Conservation (phyloP, 2,797 vertebrate species). For the Fistularia tabacaria region DNA sequence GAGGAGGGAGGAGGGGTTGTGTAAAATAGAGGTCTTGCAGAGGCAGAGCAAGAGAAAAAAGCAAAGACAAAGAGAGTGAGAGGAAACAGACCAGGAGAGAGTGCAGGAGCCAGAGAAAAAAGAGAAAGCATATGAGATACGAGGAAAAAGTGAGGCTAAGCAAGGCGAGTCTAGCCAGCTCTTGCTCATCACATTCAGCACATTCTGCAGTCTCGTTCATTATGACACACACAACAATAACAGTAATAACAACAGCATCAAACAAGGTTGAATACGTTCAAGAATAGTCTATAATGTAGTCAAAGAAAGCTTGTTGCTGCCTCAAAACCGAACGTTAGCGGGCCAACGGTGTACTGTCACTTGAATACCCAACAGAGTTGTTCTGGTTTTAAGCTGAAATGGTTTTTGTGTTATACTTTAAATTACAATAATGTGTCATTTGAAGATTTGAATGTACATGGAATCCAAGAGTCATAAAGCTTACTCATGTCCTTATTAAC, state of each 20-base stretch:
- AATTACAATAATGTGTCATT: slow-evolving; percentile 10
- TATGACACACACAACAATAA: slow-evolving; percentile 3
- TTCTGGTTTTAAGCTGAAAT: too few species aligned
- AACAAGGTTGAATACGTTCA: too few species aligned
- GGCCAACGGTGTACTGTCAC: too few species aligned
- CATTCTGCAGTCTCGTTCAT: slow-evolving; percentile 12
- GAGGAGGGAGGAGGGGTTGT: slow-evolving; percentile 45
- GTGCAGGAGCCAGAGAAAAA: slow-evolving; percentile 19
- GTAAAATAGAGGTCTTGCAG: slow-evolving; percentile 64
- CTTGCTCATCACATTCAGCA: slow-evolving; percentile 27
- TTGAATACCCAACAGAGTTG: too few species aligned
- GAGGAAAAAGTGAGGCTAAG: slow-evolving; percentile 15
- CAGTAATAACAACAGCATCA: too few species aligned
- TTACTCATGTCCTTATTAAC: slow-evolving; percentile 58
- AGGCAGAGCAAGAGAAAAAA: slow-evolving; percentile 46
- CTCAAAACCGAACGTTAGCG: too few species aligned
- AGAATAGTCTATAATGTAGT: too few species aligned
- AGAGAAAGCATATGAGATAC: slow-evolving; percentile 20
- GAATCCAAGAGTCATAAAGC: slow-evolving; percentile 49
- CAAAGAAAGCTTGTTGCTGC: too few species aligned
- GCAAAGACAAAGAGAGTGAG: slow-evolving; percentile 58
- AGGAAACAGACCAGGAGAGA: slow-evolving; percentile 40
- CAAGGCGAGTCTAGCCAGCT: slow-evolving; percentile 14
- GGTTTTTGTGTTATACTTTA: too few species aligned
- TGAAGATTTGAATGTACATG: slow-evolving; percentile 43